Evolutionary conservation across 2,113 vertebrate species (phyloP).

Genomic region (Eulacestoma nigropectus): DNA sequence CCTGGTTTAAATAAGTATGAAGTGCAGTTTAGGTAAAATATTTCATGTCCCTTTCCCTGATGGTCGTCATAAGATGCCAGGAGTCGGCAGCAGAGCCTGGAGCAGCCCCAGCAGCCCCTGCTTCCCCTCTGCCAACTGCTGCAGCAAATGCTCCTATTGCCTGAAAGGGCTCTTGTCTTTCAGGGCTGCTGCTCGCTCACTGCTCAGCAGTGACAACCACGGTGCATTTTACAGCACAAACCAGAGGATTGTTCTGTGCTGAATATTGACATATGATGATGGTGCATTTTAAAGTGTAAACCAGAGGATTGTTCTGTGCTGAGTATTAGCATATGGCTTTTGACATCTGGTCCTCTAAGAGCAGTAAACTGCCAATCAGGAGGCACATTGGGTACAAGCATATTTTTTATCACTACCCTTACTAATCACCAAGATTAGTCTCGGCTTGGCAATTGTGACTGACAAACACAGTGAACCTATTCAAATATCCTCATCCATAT

Average conservation of each 20-base stretch:
- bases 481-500: slow-evolving; percentile 63
- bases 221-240: background rate
- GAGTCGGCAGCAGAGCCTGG: background rate
- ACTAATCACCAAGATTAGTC: slow-evolving; percentile 64
- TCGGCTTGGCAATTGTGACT: slow-evolving; percentile 52
- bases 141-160: background rate
- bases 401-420: slow-evolving; percentile 44
- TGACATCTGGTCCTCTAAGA: slow-evolving; percentile 33
- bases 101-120: background rate
- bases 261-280: slow-evolving; percentile 16
- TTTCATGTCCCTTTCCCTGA: background rate
- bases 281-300: background rate
- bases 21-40: background rate
- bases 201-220: background rate
- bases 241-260: background rate
- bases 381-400: background rate
- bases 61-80: accelerated
- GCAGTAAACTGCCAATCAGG: slow-evolving; percentile 31
- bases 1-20: background rate
- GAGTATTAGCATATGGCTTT: slow-evolving; percentile 55
- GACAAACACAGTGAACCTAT: slow-evolving; percentile 44
- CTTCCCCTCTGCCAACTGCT: background rate
- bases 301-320: background rate
- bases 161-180: background rate
- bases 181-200: background rate